A percentile compares a stretch with the other conserved stretches of the same genome.
Evolutionary conservation across 2,797 vertebrate species (phyloP).

Genomic region (Nothura maculosa): DNA sequence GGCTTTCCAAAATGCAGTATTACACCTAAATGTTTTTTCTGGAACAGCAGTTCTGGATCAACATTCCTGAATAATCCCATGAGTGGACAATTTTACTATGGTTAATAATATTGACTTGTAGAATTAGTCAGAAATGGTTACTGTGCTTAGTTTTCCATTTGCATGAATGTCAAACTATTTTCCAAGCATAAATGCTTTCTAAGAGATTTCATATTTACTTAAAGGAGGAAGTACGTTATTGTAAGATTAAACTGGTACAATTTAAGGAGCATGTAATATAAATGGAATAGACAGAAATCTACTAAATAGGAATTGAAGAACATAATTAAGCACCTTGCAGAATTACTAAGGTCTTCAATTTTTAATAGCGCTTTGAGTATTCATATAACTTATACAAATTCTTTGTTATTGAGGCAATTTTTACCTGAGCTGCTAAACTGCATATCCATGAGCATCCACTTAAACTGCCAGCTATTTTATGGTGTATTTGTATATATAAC

Average conservation of each 20-base stretch:
- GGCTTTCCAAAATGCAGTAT: background rate
- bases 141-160: background rate
- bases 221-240: background rate
- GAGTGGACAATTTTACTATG: background rate
- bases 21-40: background rate
- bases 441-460: background rate
- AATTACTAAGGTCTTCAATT: background rate
- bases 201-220: background rate
- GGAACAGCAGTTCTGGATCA: background rate
- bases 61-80: background rate
- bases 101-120: background rate
- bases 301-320: background rate
- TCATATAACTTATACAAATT: background rate
- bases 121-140: background rate
- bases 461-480: background rate
- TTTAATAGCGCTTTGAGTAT: background rate
- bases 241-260: background rate
- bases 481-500: background rate
- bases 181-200: background rate
- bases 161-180: background rate
- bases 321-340: background rate
- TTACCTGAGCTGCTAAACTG: background rate
- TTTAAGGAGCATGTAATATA: background rate
- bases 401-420: background rate
- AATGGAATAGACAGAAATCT: slow-evolving; percentile 14